phyloP scores from a whole-genome alignment of 2,888 invertebrate genomes.

The Amphipoea lucens region DNA sequence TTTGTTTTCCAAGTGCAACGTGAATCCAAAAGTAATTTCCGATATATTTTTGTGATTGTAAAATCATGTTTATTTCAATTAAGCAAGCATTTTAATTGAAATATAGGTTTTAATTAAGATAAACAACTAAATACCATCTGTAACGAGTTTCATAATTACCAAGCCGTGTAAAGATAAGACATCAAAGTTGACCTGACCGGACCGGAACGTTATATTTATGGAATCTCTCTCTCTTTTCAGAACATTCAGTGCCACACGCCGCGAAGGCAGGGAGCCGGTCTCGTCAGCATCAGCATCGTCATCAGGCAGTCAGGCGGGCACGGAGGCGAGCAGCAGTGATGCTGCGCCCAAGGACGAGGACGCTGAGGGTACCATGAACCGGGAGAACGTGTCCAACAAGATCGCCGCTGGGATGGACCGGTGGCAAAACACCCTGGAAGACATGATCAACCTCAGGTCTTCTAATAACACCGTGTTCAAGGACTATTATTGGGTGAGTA shows the following conservation, averaged over 20 bases:
- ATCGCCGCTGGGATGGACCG: conserved; percentile 88
- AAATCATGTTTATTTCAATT: conserved; percentile 20
- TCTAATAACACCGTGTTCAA: conserved; percentile 90
- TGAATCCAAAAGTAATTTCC: conserved; percentile 30
- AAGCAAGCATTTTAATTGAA: conserved; percentile 9
- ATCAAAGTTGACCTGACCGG: not conserved
- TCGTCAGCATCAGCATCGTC: conserved; percentile 24
- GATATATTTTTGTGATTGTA: not conserved
- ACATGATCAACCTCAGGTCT: conserved; percentile 86
- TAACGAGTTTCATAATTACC: conserved; percentile 23
- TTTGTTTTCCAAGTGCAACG: not conserved
- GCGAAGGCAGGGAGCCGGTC: conserved; percentile 61
- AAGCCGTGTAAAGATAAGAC: not conserved
- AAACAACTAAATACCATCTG: not conserved
- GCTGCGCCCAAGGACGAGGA: conserved; percentile 70
- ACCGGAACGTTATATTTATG: conserved; percentile 1
- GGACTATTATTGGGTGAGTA: conserved; percentile 91
- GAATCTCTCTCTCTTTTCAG: conserved; percentile 68
- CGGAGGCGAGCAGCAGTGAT: conserved; percentile 72
- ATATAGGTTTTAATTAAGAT: conserved; percentile 26
- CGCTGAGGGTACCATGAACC: conserved; percentile 81
- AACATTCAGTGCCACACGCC: conserved; percentile 77
- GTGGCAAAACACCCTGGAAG: conserved; percentile 88
- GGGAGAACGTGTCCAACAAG: conserved; percentile 86
- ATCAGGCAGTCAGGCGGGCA: conserved; percentile 26